Evolutionary conservation across 2,888 invertebrate genomes (phyloP).

Genomic region (Brassicogethes aeneus): DNA sequence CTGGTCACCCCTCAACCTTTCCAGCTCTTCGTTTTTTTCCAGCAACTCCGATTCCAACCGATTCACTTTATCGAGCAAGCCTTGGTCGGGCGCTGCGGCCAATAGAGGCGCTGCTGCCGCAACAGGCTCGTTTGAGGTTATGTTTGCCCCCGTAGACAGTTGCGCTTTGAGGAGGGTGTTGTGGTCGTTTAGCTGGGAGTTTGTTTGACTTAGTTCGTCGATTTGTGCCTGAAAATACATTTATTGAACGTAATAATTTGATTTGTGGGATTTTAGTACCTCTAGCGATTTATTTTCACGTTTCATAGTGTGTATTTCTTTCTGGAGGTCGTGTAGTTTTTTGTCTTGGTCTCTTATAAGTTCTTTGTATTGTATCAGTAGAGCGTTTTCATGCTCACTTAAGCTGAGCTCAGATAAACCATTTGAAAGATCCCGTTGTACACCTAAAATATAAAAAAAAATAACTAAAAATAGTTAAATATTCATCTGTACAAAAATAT

Average conservation of each 20-base stretch:
- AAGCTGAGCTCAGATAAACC: conserved; percentile 44
- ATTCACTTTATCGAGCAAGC: neutral
- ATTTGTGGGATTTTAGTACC: conserved; percentile 28
- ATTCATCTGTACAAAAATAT: too few species aligned
- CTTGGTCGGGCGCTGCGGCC: neutral
- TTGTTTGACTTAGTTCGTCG: conserved; percentile 59
- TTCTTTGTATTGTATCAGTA: conserved; percentile 73
- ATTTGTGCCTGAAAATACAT: conserved; percentile 42
- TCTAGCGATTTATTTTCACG: conserved; percentile 36
- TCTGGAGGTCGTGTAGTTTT: conserved; percentile 49
- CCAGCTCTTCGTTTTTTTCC: conserved; percentile 46
- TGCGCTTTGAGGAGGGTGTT: conserved; percentile 72
- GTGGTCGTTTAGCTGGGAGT: conserved; percentile 74
- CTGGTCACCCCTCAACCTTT: conserved; percentile 74
- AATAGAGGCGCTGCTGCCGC: conserved; percentile 5
- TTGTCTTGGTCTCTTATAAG: conserved; percentile 86
- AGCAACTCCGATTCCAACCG: conserved; percentile 30
- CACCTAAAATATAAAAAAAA: conserved; percentile 22
- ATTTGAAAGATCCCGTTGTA: conserved; percentile 42
- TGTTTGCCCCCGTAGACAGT: conserved; percentile 41
- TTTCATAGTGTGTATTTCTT: conserved; percentile 26
- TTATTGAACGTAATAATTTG: conserved; percentile 2
- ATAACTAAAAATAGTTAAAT: too few species aligned
- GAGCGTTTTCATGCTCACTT: conserved; percentile 43
- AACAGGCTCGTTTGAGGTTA: conserved; percentile 12